Base-by-base conservation (phyloP, 2,113 vertebrate species). In the Pedionomus torquatus region DNA sequence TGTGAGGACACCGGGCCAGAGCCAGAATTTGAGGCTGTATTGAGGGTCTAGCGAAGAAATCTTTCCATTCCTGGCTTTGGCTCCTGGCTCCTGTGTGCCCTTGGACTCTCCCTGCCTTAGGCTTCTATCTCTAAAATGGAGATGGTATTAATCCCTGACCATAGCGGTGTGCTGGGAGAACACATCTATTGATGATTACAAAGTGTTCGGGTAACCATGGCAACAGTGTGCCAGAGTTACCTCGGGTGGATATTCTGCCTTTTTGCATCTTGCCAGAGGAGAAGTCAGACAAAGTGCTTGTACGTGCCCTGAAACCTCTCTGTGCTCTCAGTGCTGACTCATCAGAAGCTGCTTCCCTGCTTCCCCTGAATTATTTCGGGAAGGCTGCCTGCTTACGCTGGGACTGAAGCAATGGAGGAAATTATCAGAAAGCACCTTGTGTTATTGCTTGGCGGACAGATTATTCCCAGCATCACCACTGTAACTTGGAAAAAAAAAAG, bases 401-500 rank as follows among this genome's bases (percentile, higher is more conserved):
- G 35, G 43, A 72, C 41, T 49, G 81, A 92, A 87, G 64, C 28
- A 25, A 44, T 1, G 5, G 84, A 96, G 54, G 79, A 72, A 92
- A 87, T 69, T 69, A 82, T 93, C 88, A 25, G 79, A 92, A 91
- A 87, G n/a, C 87, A 80, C 91, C 86, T 96, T 91, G 78, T 49
- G 74, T 93, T 97, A 97, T 91, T 96, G 76, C 90, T 92, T 57
- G 71, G 81, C 93, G 87, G 71, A 25, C 80, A 87, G 72, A 76
- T 95, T 83, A 92, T 82, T 79, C 61, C 68, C 80, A 86, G 39
- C 52, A 39, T 21, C 93, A 48, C 2, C 0, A 75, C 68, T 46
- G n/a, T 70, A 37, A 41, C 86, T 93, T 96, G 90, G 95, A 96
- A 94, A 41, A 90, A 96, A 94, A 41, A 90, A 49, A 94, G 81